Evolutionary conservation across 2,888 invertebrate species (phyloP), one percentile per base, ranked within the genome.

Genomic region (Polietes domitor): DNA sequence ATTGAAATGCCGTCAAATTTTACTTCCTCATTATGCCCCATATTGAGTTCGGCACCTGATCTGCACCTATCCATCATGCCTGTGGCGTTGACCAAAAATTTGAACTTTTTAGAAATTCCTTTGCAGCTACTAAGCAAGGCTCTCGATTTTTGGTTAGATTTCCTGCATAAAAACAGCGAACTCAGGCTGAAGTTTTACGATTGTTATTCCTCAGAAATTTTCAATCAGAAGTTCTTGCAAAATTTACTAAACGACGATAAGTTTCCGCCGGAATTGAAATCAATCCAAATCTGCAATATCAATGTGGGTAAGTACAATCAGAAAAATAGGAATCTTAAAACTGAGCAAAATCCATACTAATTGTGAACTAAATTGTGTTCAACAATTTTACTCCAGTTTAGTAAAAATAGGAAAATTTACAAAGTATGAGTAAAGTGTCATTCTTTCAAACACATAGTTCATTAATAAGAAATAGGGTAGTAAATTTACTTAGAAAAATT

Each of bases 101-200:
- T 65, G 37, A 2, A 37, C 1, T 65, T 19, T 19, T 41, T 65
- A 37, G 17, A 65, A 65, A 65, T 65, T 21, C 65, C 65, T 7
- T 17, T 37, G 17, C 17, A 37, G 19, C 65, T 65, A 2, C 41
- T 41, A 19, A 10, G 17, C 2, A 65, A 21, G 3, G 17, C 17
- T 12, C 19, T 65, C 15, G 21, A 32, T 19, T 65, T 65, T 65
- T 65, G 65, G 65, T 21, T 65, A 19, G 65, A 65, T 41, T 65
- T 65, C 10, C 37, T 21, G 12, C 9, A 37, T 9, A 65, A 10
- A 19, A 65, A 19, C 21, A 0, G 6, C 12, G 7, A 19, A 10
- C 9, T 65, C 21, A 17, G 21, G 21, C 9, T 65, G 3, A 65
- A 32, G 37, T 37, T 37, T 12, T 65, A 65, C 19, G 19, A 19